phyloP scores from a whole-genome alignment of 2,797 vertebrate genomes.

The Coluber constrictor region DNA sequence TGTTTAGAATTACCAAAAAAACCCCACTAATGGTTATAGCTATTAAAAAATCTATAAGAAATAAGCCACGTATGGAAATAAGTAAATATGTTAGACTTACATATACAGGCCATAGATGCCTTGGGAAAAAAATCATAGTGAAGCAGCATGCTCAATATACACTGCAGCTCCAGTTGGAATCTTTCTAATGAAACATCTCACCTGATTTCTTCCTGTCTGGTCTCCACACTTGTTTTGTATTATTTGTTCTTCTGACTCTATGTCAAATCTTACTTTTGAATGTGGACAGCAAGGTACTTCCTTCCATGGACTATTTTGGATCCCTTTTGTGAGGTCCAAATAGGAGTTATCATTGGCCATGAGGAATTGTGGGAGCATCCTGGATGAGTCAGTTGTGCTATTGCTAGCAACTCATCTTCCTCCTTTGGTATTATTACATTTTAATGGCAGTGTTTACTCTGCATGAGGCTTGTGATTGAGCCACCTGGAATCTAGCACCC shows the following conservation, averaged over 20 bases:
- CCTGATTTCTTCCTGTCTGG: background rate
- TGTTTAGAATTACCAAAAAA: background rate
- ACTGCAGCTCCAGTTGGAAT: background rate
- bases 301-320: background rate
- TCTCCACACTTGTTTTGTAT: background rate
- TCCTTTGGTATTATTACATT: slow-evolving; percentile 30
- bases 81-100: background rate
- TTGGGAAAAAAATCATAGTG: background rate
- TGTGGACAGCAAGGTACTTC: slow-evolving; percentile 47
- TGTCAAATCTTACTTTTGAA: background rate
- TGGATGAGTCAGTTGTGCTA: slow-evolving; percentile 45
- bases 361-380: slow-evolving; percentile 45
- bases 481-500: slow-evolving; percentile 46
- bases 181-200: slow-evolving; percentile 13
- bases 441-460: slow-evolving; percentile 53
- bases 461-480: slow-evolving; percentile 41
- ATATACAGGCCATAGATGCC: background rate
- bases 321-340: background rate
- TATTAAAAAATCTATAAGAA: background rate
- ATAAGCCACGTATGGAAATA: background rate
- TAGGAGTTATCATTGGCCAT: background rate
- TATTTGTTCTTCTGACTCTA: background rate
- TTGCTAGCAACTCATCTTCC: slow-evolving; percentile 30
- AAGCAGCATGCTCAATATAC: background rate
- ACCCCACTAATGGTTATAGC: background rate